Base-by-base conservation (phyloP, 2,888 invertebrate species). In the Conomelus anceps region DNA sequence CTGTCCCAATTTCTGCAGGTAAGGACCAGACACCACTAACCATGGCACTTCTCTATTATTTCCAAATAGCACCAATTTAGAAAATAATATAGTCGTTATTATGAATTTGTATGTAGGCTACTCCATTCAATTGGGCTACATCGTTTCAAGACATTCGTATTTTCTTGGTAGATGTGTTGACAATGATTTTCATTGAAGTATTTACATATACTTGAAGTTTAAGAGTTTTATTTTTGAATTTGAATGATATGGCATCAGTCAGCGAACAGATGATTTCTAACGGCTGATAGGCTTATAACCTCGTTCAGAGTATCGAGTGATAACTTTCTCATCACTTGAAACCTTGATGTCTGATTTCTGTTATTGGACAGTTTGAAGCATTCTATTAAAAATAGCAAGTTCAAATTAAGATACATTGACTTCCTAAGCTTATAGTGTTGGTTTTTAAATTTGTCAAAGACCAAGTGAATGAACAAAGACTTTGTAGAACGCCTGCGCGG, bases 1-100 rank as follows among this genome's bases (percentile, higher is more conserved):
- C 34, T 86, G 86, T 90, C 17, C 90, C 90, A 23, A 89, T 90
- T 29, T 87, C 63, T 24, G 88, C 86, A 89, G 90, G 91, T 90
- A 90, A 90, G 91, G 13, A 22, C 22, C n/a, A 88, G 23, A 22
- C 9, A 11, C 23, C 29, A 22, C 22, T 86, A 86, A 23, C 24
- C 7, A 23, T 23, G 3, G 63, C 88, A 41, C 20, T 22, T 88
- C 63, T n/a, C 41, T 20, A 13, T 4, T 7, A 26, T 41, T 22
- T 41, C 23, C 22, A 88, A 22, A 22, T 17, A 3, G 29, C 29
- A 87, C 29, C 22, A 29, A 86, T 23, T 29, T 29, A 7, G n/a
- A 34, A 17, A 87, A 87, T 29, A 26, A 22, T 24, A n/a, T 20
- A 23, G 26, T n/a, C n/a, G n/a, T n/a, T n/a, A n/a, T n/a, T n/a